These are phyloP conservation scores for Aculops lycopersici DNA, from an alignment of 1,140 invertebrate genomes.

Conservation along the genomic window DNA sequence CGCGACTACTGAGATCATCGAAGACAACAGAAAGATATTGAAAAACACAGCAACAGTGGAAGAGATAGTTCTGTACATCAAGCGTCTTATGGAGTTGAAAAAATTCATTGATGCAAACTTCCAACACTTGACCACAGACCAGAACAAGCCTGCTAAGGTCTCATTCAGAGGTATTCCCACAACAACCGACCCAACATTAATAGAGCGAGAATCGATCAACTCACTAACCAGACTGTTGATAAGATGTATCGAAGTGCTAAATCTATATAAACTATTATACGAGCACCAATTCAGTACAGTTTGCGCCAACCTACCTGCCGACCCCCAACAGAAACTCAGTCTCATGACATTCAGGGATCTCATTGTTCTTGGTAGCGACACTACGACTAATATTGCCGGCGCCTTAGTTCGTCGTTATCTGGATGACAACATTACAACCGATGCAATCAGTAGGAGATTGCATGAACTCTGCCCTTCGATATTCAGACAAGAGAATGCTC, in stretches of 20 bases:
- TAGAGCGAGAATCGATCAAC: conserved; percentile 33
- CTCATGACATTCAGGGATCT: conserved; percentile 39
- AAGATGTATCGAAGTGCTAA: conserved; percentile 54
- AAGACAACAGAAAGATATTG: conserved; percentile 7
- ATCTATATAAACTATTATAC: conserved; percentile 64
- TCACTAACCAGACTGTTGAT: conserved; percentile 38
- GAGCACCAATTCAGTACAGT: conserved; percentile 69
- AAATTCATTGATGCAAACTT: conserved; percentile 28
- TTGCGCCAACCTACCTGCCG: conserved; percentile 18
- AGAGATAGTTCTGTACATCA: conserved; percentile 24
- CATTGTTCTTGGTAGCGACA: conserved; percentile 44
- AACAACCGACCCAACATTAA: conserved; percentile 10
- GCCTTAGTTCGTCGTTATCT: conserved; percentile 33
- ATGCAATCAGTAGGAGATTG: conserved; percentile 54
- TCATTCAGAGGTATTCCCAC: neutral
- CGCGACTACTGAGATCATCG: conserved; percentile 10
- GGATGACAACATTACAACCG: conserved; percentile 68
- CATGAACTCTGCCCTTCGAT: conserved; percentile 65
- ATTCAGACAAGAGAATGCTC: conserved; percentile 75
- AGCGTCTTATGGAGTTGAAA: conserved; percentile 25
- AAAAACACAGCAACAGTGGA: conserved; percentile 20
- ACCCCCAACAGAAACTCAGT: conserved; percentile 26
- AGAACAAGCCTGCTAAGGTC: conserved; percentile 1
- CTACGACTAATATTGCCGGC: conserved; percentile 19
- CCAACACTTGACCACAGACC: conserved; percentile 13